These are phyloP conservation scores for Rostratula benghalensis DNA, from an alignment of 2,113 vertebrate genomes.

Conservation along the genomic window DNA sequence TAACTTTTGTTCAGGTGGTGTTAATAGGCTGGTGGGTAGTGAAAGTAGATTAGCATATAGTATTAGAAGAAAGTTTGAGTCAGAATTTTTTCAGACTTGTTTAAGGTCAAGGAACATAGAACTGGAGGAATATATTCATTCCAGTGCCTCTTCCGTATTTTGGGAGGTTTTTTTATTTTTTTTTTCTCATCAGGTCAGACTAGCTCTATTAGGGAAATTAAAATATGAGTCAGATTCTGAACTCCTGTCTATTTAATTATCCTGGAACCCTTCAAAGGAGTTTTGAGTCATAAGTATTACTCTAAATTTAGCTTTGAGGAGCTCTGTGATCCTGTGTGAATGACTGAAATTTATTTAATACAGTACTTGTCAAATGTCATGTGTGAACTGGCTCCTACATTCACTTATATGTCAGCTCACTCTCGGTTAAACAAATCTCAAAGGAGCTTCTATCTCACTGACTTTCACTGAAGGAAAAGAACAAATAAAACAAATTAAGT, in stretches of 20 bases:
- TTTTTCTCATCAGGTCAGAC: background rate
- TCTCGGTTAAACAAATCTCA: background rate
- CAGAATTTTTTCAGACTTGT: background rate
- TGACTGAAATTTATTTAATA: slow-evolving; percentile 4
- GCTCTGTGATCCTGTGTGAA: background rate
- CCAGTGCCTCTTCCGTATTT: background rate
- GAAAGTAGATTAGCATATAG: background rate
- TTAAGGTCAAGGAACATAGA: background rate
- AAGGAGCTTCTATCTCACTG: background rate
- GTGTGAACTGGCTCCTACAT: background rate
- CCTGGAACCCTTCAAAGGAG: background rate
- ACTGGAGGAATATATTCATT: background rate
- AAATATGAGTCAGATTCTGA: background rate
- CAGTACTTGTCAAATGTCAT: background rate
- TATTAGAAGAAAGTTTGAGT: background rate
- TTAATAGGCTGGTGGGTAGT: background rate
- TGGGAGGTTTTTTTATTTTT: background rate
- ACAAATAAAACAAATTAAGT: background rate
- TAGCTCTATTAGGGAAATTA: background rate
- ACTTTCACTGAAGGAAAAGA: background rate
- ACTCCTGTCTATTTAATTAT: background rate
- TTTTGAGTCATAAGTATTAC: background rate
- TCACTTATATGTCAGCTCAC: background rate
- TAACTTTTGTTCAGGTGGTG: background rate
- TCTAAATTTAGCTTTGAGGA: background rate